Evolutionary conservation across 2,797 vertebrate genomes (phyloP).

Genomic region (Jordanella pulchra): DNA sequence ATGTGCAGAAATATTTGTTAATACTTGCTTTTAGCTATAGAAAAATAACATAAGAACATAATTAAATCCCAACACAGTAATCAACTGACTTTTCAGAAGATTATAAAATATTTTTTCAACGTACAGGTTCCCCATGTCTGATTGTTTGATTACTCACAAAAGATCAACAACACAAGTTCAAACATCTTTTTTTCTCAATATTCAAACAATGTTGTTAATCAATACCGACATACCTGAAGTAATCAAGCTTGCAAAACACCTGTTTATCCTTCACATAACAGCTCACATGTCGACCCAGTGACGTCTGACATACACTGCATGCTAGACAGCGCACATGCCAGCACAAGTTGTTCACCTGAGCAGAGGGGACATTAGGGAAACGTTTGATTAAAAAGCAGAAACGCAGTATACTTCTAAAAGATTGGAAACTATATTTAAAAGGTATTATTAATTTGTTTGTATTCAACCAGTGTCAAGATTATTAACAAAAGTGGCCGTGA

Average conservation of each 20-base stretch:
- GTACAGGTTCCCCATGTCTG: not conserved
- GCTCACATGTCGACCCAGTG: constrained; percentile 93
- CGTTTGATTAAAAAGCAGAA: not conserved
- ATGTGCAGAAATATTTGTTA: not conserved
- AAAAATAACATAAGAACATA: not conserved
- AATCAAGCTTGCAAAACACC: constrained; percentile 98
- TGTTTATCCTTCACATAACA: constrained; percentile 97
- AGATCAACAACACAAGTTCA: not conserved
- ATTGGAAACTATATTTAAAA: not conserved
- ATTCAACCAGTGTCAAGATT: not conserved
- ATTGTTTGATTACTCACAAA: not conserved
- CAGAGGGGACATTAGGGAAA: not conserved
- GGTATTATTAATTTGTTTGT: no score
- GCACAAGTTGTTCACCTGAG: constrained; percentile 92
- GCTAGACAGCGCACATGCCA: constrained; percentile 97
- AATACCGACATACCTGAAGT: constrained; percentile 84
- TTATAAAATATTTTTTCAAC: not conserved
- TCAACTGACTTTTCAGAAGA: not conserved
- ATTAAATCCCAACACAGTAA: not conserved
- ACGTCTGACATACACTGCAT: constrained; percentile 93
- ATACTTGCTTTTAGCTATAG: not conserved
- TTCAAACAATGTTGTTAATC: not conserved
- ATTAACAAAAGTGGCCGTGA: not conserved
- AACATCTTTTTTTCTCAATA: not conserved
- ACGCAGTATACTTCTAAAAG: not conserved